Percentiles rank a stretch among this genome's conserved stretches.
Conservation (phyloP, 2,888 invertebrate genomes). For the Callyntrura sp. region DNA sequence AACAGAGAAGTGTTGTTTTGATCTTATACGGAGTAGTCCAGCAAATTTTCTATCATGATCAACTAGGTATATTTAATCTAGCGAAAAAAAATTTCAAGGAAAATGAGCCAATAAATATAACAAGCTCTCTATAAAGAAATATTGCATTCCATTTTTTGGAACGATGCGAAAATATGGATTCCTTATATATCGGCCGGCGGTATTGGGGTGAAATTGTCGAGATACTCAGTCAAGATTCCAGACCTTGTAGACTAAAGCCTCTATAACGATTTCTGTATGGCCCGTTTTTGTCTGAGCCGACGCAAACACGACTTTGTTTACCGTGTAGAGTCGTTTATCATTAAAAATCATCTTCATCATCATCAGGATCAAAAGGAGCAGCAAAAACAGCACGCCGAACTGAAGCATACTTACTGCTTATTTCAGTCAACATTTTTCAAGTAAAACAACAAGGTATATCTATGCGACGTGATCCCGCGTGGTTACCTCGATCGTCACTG, state of each 20-base stretch:
- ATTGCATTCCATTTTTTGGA: background rate
- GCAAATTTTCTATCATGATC: too few relatives aligned
- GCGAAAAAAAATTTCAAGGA: too few relatives aligned
- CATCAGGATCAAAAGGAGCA: background rate
- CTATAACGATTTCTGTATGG: background rate
- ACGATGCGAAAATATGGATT: background rate
- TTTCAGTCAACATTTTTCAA: constrained; percentile 2
- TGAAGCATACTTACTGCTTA: background rate
- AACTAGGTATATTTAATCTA: too few relatives aligned
- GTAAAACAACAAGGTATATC: constrained; percentile 27
- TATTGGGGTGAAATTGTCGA: background rate
- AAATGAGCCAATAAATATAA: too few relatives aligned
- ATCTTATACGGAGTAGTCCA: too few relatives aligned
- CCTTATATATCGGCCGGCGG: too few relatives aligned
- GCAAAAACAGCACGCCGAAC: background rate
- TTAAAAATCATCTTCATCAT: constrained; percentile 26
- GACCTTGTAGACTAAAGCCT: background rate
- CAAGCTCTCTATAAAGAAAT: too few relatives aligned
- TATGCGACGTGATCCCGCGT: background rate
- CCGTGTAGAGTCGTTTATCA: constrained; percentile 36
- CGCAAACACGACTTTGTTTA: constrained; percentile 1
- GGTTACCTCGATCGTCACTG: background rate
- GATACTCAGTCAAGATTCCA: background rate
- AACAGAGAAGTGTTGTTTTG: too few relatives aligned
- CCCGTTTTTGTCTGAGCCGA: background rate